phyloP scores from a whole-genome alignment of 2,797 vertebrate species.

The Hozukius guyotensis region DNA sequence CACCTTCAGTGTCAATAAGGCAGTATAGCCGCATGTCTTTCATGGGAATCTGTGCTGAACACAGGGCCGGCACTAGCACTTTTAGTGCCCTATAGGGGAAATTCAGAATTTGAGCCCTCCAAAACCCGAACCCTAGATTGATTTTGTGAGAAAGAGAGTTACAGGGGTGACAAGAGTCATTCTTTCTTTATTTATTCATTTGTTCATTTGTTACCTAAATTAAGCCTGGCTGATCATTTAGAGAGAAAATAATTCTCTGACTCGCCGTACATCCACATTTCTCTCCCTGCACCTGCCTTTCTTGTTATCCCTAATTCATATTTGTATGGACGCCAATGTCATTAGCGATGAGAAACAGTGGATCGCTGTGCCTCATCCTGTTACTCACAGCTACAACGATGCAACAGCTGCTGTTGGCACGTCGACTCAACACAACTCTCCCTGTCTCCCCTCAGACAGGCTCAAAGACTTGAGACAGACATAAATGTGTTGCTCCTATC shows the following conservation, averaged over 20 bases:
- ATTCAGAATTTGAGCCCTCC: too few species aligned
- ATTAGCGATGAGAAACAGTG: neutral
- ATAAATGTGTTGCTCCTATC: neutral
- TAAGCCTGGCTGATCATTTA: neutral
- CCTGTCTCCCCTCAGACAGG: neutral
- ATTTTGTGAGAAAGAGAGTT: too few species aligned
- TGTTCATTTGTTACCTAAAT: too few species aligned
- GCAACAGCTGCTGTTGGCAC: constrained; percentile 52
- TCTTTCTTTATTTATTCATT: too few species aligned
- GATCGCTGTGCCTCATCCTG: constrained; percentile 38
- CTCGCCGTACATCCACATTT: neutral
- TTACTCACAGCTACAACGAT: constrained; percentile 47
- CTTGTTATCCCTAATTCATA: constrained; percentile 23
- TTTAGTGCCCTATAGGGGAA: too few species aligned
- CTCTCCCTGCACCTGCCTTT: neutral
- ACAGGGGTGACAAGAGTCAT: too few species aligned
- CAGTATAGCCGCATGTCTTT: neutral
- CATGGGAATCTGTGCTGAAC: neutral
- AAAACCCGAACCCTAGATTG: too few species aligned
- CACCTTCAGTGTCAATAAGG: neutral
- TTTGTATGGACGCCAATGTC: constrained; percentile 1
- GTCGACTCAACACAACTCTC: neutral
- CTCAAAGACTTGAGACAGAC: constrained; percentile 14
- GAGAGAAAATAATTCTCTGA: neutral
- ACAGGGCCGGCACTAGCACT: too few species aligned